Base-by-base conservation (phyloP, 2,888 invertebrate species). In the Dascillus cervinus region DNA sequence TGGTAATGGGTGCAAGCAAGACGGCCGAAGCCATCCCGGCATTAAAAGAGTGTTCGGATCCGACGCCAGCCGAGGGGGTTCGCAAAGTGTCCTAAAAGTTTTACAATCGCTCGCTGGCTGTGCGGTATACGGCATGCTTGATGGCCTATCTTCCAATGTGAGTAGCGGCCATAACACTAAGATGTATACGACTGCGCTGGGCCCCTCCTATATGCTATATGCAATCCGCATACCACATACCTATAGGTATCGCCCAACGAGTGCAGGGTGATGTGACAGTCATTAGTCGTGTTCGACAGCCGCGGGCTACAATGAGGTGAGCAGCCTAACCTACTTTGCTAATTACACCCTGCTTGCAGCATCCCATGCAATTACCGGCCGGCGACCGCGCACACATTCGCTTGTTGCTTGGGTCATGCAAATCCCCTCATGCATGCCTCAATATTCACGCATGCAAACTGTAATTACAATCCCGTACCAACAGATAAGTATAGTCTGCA, bases 111-210 rank as follows among this genome's bases (percentile, higher is more conserved):
- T 55, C 62, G 65, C 64, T 64, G 64, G 65, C 65, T 64, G 60
- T 60, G 62, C 61, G 60, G 58, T 57, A 58, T 57, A 67, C 68
- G 68, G 67, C 68, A 69, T 70, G 69, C 70, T 73, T 73, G 72
- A 73, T 72, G 72, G 72, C 71, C 71, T 69, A 71, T 73, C 72
- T 73, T 73, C 73, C 73, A 73, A 73, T 73, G 73, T 72, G 72
- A 71, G 71, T 70, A 69, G 71, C 68, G 72, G 71, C 71, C 72
- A 72, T 72, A 69, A 71, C 72, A 59, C 62, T 64, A 66, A 66
- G 66, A 72, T 72, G 72, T 72, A 71, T 72, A 72, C 73, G 72
- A 65, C 72, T 72, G 72, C 72, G 73, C 73, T 70, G 67, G 69
- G 58, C 60, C 62, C 64, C 63, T 62, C 62, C 64, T 62, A 62